Base-by-base conservation (phyloP, 1,140 invertebrate genomes). In the Drepana arcuata region DNA sequence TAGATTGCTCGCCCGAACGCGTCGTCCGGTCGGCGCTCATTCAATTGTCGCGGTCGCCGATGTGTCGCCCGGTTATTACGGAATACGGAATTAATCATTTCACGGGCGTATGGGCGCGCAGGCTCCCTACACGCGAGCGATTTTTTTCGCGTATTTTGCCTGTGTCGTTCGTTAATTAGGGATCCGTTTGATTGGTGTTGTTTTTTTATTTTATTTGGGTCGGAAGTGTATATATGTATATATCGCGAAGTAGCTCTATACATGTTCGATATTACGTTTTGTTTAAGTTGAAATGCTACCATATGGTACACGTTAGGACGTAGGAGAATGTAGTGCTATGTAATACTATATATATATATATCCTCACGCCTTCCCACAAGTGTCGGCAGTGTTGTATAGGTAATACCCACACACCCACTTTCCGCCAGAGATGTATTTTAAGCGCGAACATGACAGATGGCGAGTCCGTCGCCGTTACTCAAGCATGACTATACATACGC, bases 1-100 rank as follows among this genome's bases (percentile, higher is more conserved):
- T 78, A 65, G 73, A 78, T 78, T 78, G 73, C 61, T 74, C 68
- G 66, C 55, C 60, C 68, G 68, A 70, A 69, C 63, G 67, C 64
- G 66, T 53, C 68, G 67, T 62, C 63, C 65, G 63, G 66, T 65
- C 66, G 61, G 4, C 6, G 54, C 49, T 69, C 62, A 69, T 68
- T 68, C 64, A 71, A 71, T 74, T 74, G 62, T 68, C 64, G 66
- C 53, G 57, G 56, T 54, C 63, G 55, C 39, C 66, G 55, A 70
- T 73, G 69, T 69, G 65, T 60, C 67, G 54, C 54, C 34, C 57
- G 45, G 64, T 70, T 68, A 68, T 68, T 62, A 61, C 52, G 53
- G 56, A 62, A 61, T 73, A 58, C 58, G 55, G 57, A 62, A 73
- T 73, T 70, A 57, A 70, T 73, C 54, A 67, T 72, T 66, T 60